These are phyloP conservation scores for Lutraria rhynchaena DNA, from an alignment of 1,140 invertebrate genomes.

Conservation along the genomic window DNA sequence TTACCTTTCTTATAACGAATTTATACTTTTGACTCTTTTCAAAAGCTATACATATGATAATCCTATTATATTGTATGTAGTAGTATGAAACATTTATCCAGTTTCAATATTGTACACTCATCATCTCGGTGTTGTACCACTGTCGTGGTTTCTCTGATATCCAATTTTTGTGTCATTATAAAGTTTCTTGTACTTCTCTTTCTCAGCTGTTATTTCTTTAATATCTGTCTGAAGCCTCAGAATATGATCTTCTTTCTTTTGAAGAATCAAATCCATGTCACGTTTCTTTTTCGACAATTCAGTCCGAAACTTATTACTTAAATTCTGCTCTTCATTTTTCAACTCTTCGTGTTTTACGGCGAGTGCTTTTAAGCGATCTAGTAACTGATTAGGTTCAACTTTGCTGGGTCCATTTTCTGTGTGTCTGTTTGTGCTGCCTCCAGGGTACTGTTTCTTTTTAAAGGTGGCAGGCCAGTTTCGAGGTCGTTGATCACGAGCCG, in stretches of 20 bases:
- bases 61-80: no score
- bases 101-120: no score
- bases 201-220: constrained; percentile 53
- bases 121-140: neutral
- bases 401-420: constrained; percentile 9
- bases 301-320: constrained; percentile 31
- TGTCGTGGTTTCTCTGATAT: constrained; percentile 40
- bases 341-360: constrained; percentile 47
- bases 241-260: constrained; percentile 53
- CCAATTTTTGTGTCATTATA: constrained; percentile 60
- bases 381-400: constrained; percentile 51
- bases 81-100: no score
- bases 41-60: no score
- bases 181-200: constrained; percentile 56
- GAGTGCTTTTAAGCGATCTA: constrained; percentile 33
- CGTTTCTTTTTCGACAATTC: constrained; percentile 53
- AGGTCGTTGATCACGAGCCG: neutral
- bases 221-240: constrained; percentile 41
- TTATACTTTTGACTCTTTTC: no score
- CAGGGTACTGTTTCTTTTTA: constrained; percentile 21
- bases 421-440: neutral
- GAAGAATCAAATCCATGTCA: constrained; percentile 40
- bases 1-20: no score
- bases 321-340: constrained; percentile 43
- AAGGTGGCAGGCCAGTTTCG: constrained; percentile 47